Conservation (phyloP, 2,888 invertebrate species). For the Drosophila heteroneura region DNA sequence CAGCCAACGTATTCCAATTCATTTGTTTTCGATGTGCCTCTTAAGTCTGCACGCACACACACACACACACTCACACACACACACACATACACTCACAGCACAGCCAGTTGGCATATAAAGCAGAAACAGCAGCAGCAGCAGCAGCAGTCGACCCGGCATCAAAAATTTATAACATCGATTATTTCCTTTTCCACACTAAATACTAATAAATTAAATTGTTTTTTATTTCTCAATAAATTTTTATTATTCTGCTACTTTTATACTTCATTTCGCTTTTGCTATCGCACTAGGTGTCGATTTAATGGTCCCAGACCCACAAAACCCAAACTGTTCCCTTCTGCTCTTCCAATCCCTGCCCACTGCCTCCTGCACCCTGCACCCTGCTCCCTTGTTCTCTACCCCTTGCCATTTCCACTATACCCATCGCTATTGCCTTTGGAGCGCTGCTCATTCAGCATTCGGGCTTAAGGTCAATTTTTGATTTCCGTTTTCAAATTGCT, state of each 20-base stretch:
- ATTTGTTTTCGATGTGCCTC: slow-evolving; percentile 74
- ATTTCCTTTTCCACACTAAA: slow-evolving; percentile 81
- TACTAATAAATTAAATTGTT: slow-evolving; percentile 85
- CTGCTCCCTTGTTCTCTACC: background rate
- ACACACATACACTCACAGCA: background rate
- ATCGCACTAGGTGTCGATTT: slow-evolving; percentile 76
- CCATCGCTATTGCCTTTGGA: background rate
- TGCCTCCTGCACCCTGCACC: background rate
- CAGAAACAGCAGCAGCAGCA: slow-evolving; percentile 16
- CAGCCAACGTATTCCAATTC: slow-evolving; percentile 76
- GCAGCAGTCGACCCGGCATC: slow-evolving; percentile 50
- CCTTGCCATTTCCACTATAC: background rate
- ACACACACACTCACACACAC: slow-evolving; percentile 5
- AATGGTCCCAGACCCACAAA: slow-evolving; percentile 63
- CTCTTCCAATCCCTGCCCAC: background rate
- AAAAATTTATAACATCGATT: slow-evolving; percentile 82
- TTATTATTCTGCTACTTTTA: slow-evolving; percentile 83
- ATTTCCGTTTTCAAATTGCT: slow-evolving; percentile 79
- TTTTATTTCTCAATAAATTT: slow-evolving; percentile 84
- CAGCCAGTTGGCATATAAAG: slow-evolving; percentile 47
- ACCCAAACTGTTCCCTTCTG: background rate
- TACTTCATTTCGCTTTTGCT: slow-evolving; percentile 67
- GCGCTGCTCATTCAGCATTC: slow-evolving; percentile 33
- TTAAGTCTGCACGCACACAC: slow-evolving; percentile 43
- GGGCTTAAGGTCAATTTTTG: slow-evolving; percentile 79